Evolutionary conservation across 2,797 vertebrate genomes (phyloP), one percentile per base, ranked within the genome.

Genomic region (Nannoperca australis): DNA sequence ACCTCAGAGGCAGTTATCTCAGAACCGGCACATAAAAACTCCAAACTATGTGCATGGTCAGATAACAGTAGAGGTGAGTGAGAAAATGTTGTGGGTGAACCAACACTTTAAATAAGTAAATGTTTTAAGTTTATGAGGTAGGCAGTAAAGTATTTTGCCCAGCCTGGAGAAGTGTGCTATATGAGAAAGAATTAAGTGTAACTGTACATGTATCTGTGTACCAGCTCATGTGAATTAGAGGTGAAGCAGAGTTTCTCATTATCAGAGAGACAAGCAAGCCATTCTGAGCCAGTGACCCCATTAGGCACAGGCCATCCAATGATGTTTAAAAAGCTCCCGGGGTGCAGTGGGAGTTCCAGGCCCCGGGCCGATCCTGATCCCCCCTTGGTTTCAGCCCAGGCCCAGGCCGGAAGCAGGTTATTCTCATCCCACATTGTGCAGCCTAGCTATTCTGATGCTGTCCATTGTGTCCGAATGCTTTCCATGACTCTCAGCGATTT

Each of bases 401-500:
- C 67, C 76, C 50, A 27, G 9, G 58, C 73, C 83, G 84, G 90
- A 95, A 93, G 90, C 87, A 42, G 66, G 34, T 83, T 94, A 86
- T 92, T 91, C 87, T 90, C 65, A 20, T 88, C 56, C 76, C 0
- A 60, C 76, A 81, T 94, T 94, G 86, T 94, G 70, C 80, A 64
- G 76, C 85, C 17, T 56, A 82, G 75, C 88, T 87, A 69, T 64
- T 89, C 86, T 91, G 81, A 85, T 32, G 45, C 51, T 24, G 24
- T 69, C 79, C 76, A 89, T 94, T 93, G 91, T 93, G 86, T 85
- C 71, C 53, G 5, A 75, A 50, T 4, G 84, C 81, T 88, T 94
- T 94, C 91, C 78, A 73, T 85, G 79, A 67, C 90, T 86, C 93
- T 95, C 94, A 95, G 95, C 93, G 56, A 63, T 93, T 94, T 93